Evolutionary conservation across 1,140 invertebrate genomes (phyloP).

Genomic region (Drosophila aff.): DNA sequence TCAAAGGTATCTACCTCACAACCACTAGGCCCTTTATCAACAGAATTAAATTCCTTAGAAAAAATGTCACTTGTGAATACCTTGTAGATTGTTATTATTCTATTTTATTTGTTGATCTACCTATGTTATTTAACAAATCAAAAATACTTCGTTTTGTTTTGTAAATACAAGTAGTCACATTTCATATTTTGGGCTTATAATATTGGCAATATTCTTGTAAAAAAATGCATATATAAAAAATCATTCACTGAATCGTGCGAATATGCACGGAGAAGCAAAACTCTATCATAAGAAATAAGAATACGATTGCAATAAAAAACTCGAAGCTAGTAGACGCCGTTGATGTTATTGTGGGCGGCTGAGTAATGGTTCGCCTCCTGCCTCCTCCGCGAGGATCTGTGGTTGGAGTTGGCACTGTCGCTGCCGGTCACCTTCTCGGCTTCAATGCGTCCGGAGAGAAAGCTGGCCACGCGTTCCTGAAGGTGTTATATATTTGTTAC

Average conservation of each 20-base stretch:
- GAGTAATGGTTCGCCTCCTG: conserved; percentile 69
- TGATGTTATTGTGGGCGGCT: conserved; percentile 80
- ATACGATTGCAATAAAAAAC: conserved; percentile 79
- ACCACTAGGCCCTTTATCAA: neutral
- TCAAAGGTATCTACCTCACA: neutral
- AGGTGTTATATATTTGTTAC: neutral
- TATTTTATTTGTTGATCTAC: neutral
- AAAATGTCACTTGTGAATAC: too few species aligned
- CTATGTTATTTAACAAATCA: neutral
- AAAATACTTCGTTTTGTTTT: conserved; percentile 4
- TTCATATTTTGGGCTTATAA: conserved; percentile 17
- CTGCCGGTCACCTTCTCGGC: conserved; percentile 81
- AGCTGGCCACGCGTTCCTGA: conserved; percentile 79
- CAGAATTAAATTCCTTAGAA: too few species aligned
- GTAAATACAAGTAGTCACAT: conserved; percentile 4
- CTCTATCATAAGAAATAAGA: conserved; percentile 83
- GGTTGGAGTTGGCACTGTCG: conserved; percentile 50
- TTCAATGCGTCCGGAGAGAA: conserved; percentile 81
- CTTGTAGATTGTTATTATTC: neutral
- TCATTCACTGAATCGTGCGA: conserved; percentile 60
- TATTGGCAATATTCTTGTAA: conserved; percentile 17
- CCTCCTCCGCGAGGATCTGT: conserved; percentile 61
- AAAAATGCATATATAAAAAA: conserved; percentile 31
- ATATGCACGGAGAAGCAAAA: conserved; percentile 79
- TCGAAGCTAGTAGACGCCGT: conserved; percentile 83